Conservation (phyloP, 2,888 invertebrate species). For the Pristionchus maxplancki region DNA sequence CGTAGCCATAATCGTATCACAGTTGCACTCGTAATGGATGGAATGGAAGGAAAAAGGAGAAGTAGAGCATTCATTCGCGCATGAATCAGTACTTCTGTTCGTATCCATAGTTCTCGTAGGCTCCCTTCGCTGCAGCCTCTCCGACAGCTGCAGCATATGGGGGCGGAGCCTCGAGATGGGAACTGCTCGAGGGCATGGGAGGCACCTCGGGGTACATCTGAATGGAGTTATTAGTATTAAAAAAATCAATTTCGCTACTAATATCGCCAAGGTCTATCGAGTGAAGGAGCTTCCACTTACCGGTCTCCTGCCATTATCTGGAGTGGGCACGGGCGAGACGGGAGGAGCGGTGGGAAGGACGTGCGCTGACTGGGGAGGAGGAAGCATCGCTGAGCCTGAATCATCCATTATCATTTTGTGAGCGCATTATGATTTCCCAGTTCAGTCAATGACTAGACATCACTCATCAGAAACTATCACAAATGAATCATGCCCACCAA, state of each 20-base stretch:
- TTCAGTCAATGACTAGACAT: too few species aligned
- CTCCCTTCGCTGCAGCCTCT: not conserved
- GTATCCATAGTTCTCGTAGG: not conserved
- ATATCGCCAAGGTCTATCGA: too few species aligned
- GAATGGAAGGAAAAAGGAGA: not conserved
- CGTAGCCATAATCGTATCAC: not conserved
- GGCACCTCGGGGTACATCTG: constrained; percentile 2
- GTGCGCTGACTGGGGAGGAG: not conserved
- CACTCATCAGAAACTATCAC: too few species aligned
- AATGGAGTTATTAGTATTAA: not conserved
- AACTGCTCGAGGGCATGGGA: not conserved
- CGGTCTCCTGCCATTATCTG: not conserved
- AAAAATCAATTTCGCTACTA: too few species aligned
- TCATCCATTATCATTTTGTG: too few species aligned
- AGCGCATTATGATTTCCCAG: too few species aligned
- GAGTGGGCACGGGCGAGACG: constrained; percentile 2
- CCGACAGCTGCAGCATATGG: constrained; percentile 9
- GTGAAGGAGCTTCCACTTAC: too few species aligned
- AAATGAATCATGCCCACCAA: too few species aligned
- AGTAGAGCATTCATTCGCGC: not conserved
- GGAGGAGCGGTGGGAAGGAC: not conserved
- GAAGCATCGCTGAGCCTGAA: not conserved
- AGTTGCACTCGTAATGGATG: not conserved
- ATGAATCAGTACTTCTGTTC: constrained; percentile 16
- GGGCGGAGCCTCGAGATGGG: constrained; percentile 25